phyloP scores from a whole-genome alignment of 2,113 vertebrate genomes.

The Poecile atricapillus region DNA sequence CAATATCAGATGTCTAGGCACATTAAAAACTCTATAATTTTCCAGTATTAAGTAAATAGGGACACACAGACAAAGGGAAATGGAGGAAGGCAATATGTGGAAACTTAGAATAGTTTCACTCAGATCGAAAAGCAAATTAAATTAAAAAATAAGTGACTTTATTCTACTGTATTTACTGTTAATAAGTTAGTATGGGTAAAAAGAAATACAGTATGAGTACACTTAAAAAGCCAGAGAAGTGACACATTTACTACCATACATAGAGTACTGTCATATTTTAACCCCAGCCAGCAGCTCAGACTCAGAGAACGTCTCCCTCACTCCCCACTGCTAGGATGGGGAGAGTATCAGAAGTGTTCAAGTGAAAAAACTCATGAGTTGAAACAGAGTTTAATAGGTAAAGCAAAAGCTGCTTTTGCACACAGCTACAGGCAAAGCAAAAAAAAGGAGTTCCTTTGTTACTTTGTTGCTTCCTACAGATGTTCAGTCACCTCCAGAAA shows the following conservation, averaged over 20 bases:
- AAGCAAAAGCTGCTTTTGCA: neutral
- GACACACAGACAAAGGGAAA: neutral
- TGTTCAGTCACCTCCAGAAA: neutral
- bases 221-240: neutral
- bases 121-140: neutral
- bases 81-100: neutral
- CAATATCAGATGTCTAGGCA: fast-evolving
- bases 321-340: fast-evolving
- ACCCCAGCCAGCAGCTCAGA: neutral
- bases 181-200: neutral
- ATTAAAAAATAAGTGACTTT: neutral
- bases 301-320: neutral
- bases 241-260: neutral
- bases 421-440: neutral
- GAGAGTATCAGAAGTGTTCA: neutral
- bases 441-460: neutral
- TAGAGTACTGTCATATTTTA: neutral
- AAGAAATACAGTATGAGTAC: neutral
- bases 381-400: neutral
- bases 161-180: neutral
- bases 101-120: neutral
- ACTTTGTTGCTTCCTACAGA: too few relatives aligned
- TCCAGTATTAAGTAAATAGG: neutral
- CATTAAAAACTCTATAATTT: neutral
- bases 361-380: neutral